Evolutionary conservation across 2,888 invertebrate species (phyloP), one percentile per base, ranked within the genome.

Genomic region (Drosophila demipolita): DNA sequence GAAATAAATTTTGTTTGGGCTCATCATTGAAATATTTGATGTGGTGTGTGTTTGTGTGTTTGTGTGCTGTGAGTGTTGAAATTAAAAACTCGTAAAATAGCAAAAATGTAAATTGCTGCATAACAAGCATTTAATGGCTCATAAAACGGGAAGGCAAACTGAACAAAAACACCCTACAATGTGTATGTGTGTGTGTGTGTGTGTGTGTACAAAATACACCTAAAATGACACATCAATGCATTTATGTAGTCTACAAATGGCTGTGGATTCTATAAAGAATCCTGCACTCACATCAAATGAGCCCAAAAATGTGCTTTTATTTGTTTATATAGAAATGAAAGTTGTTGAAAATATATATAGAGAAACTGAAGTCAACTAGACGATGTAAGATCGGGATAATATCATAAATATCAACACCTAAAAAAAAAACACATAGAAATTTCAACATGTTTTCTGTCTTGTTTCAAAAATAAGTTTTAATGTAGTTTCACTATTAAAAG

Each of bases 11-110:
- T 35, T 33, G 45, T 55, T 50, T 54, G 58, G 54, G 42, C 68
- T 62, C 73, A 59, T 59, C 68, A 65, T 61, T 67, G 35, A 58
- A 48, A 59, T 58, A 53, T 49, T 42, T 29, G 0, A 29, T 54
- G 33, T 20, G 33, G 9, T 53, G 15, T 53, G 15, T 35, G 33
- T 11, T 5, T 53, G 20, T 48, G 23, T 6, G 23, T 8, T 17
- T 49, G 40, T 69, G 70, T 26, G 64, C 70, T 72, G 66, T 59
- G 78, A 68, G 82, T 82, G 88, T 73, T 75, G 66, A 88, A 83
- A 85, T 84, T 88, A 82, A 86, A 84, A 80, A 84, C 89, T 86
- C 86, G 81, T 89, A 87, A 86, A 89, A 87, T 72, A 69, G 68
- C 63, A 71, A 73, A 88, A 88, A 83, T 80, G 65, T 76, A 82